phyloP scores from a whole-genome alignment of 2,888 invertebrate genomes.

The Bellardia bayeri region DNA sequence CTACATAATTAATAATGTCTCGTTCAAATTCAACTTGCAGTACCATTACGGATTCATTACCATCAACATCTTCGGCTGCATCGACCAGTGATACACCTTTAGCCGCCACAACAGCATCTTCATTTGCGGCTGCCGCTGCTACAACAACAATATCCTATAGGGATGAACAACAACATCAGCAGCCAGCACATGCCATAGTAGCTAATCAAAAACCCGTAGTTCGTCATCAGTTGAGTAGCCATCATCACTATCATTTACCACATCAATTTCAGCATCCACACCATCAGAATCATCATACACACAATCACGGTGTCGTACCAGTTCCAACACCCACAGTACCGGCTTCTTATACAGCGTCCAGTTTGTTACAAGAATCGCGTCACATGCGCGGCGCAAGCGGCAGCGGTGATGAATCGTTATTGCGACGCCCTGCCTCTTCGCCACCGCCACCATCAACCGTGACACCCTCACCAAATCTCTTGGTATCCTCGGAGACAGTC shows the following conservation, averaged over 20 bases:
- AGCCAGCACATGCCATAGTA: conserved; percentile 74
- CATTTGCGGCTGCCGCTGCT: conserved; percentile 72
- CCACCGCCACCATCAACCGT: conserved; percentile 73
- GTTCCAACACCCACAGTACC: conserved; percentile 81
- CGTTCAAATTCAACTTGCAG: conserved; percentile 77
- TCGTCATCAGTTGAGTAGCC: conserved; percentile 81
- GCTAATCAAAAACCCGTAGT: conserved; percentile 76
- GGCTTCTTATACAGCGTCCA: conserved; percentile 76
- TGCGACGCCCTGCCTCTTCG: conserved; percentile 74
- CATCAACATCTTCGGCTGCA: conserved; percentile 70
- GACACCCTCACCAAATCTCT: conserved; percentile 88
- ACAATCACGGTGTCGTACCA: conserved; percentile 78
- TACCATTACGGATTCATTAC: conserved; percentile 72
- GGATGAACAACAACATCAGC: conserved; percentile 65
- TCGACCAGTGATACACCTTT: conserved; percentile 72
- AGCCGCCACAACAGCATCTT: conserved; percentile 63
- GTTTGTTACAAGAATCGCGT: conserved; percentile 72
- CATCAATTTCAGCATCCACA: conserved; percentile 83
- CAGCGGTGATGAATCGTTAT: conserved; percentile 70
- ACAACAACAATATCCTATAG: conserved; percentile 73
- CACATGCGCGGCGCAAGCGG: conserved; percentile 72
- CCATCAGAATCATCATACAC: conserved; percentile 82
- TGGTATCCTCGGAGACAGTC: conserved; percentile 90
- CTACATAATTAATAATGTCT: conserved; percentile 63
- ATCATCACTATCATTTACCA: conserved; percentile 82